Conservation (phyloP, 2,888 invertebrate species). For the Calliopum simillimum region DNA sequence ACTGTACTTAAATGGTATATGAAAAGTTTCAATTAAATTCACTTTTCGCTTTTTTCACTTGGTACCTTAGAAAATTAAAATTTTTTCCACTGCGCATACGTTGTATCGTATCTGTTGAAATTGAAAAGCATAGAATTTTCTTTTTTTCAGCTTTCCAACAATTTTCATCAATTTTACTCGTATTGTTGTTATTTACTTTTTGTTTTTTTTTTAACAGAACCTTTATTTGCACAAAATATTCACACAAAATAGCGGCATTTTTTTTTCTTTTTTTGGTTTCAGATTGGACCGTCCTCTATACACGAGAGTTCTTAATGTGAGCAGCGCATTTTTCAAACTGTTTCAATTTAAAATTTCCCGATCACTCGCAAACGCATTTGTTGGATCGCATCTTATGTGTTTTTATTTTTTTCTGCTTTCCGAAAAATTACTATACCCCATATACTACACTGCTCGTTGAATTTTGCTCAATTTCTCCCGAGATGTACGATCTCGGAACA, state of each 20-base stretch:
- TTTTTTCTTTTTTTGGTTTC: constrained; percentile 4
- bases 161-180: constrained; percentile 1
- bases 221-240: constrained; percentile 11
- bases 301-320: constrained; percentile 46
- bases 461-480: constrained; percentile 31
- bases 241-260: constrained; percentile 6
- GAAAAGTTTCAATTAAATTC: too few relatives aligned
- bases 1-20: too few relatives aligned
- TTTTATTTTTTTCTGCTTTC: too few relatives aligned
- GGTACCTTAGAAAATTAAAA: constrained; percentile 17
- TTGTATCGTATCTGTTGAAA: neutral
- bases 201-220: constrained; percentile 1
- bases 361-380: constrained; percentile 34
- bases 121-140: neutral
- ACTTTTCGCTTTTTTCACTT: neutral
- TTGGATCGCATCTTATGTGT: neutral
- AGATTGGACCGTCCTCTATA: constrained; percentile 7
- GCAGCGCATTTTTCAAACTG: constrained; percentile 49
- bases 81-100: constrained; percentile 23
- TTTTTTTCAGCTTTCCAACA: constrained; percentile 9
- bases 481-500: neutral
- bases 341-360: constrained; percentile 40
- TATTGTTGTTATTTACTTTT: neutral
- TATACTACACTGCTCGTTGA: neutral
- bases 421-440: too few relatives aligned